These are phyloP conservation scores for Macrobrachium rosenbergii DNA, from an alignment of 1,140 invertebrate species.

Conservation along the genomic window DNA sequence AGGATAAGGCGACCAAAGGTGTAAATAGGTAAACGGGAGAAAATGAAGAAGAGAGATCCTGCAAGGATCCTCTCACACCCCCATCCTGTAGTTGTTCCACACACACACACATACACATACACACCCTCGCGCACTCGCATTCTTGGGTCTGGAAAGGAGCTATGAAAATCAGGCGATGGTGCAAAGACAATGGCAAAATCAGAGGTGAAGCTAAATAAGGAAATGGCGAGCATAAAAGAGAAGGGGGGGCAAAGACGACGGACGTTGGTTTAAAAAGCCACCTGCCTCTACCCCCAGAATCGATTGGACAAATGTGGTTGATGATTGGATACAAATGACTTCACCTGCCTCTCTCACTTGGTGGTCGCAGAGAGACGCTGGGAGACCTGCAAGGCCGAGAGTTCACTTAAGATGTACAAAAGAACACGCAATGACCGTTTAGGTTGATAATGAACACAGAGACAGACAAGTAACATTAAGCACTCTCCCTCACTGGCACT, in stretches of 20 bases:
- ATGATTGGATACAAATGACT: conserved; percentile 61
- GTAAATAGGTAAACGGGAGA: too few relatives aligned
- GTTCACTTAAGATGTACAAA: conserved; percentile 40
- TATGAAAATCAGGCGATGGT: too few relatives aligned
- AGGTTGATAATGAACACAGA: conserved; percentile 30
- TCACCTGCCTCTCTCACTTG: conserved; percentile 52
- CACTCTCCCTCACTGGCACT: conserved; percentile 47
- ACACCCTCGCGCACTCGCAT: too few relatives aligned
- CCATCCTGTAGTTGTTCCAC: too few relatives aligned
- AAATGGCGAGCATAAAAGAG: background rate
- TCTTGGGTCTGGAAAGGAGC: too few relatives aligned
- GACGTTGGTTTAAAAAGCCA: conserved; percentile 48
- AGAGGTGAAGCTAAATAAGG: too few relatives aligned
- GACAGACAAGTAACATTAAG: conserved; percentile 39
- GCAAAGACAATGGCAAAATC: too few relatives aligned
- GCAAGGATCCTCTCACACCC: too few relatives aligned
- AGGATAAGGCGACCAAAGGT: too few relatives aligned
- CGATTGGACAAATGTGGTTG: conserved; percentile 63
- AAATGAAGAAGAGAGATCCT: too few relatives aligned
- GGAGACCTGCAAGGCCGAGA: conserved; percentile 1
- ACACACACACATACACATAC: too few relatives aligned
- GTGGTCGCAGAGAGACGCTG: conserved; percentile 26
- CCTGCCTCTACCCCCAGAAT: conserved; percentile 25
- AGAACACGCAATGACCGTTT: conserved; percentile 37
- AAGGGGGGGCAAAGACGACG: conserved; percentile 42